Evolutionary conservation across 2,888 invertebrate genomes (phyloP).

Genomic region (Spilosoma lubricipeda): DNA sequence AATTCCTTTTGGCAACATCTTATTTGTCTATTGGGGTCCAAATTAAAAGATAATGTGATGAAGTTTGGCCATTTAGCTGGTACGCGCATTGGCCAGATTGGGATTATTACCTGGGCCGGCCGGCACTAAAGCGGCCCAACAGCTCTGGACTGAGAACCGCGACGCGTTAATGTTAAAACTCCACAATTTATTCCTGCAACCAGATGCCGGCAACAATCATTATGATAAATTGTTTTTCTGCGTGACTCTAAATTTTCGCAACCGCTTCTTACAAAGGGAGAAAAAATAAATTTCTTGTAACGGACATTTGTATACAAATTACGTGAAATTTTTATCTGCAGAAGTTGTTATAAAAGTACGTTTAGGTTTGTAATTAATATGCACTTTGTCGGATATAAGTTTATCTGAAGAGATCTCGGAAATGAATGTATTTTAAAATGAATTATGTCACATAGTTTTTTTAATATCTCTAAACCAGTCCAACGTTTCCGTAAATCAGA

Average conservation of each 20-base stretch:
- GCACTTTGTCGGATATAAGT: slow-evolving; percentile 13
- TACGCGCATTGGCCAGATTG: slow-evolving; percentile 76
- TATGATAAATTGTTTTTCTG: slow-evolving; percentile 74
- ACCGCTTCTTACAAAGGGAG: slow-evolving; percentile 53
- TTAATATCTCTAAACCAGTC: slow-evolving; percentile 12
- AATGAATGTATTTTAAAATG: slow-evolving; percentile 15
- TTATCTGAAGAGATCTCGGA: slow-evolving; percentile 13
- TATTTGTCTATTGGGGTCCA: slow-evolving; percentile 73
- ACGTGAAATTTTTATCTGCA: slow-evolving; percentile 37
- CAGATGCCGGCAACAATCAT: slow-evolving; percentile 80
- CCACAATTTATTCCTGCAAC: slow-evolving; percentile 76
- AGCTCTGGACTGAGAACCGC: slow-evolving; percentile 25
- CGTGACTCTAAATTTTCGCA: slow-evolving; percentile 68
- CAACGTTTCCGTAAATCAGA: neutral
- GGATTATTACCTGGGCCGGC: slow-evolving; percentile 78
- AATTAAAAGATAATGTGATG: slow-evolving; percentile 81
- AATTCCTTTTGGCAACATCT: slow-evolving; percentile 69
- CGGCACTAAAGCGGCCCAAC: slow-evolving; percentile 22
- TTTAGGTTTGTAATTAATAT: slow-evolving; percentile 42
- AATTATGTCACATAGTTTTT: slow-evolving; percentile 16
- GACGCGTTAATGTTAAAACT: slow-evolving; percentile 74
- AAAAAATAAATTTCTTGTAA: slow-evolving; percentile 48
- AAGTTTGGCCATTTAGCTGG: slow-evolving; percentile 80
- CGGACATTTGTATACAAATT: slow-evolving; percentile 51
- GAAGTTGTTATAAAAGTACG: slow-evolving; percentile 43